Conservation (phyloP, 2,113 vertebrate species). For the human region GRCh38 chr17:6841501-6842000, state of each 20-base stretch:
- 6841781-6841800: neutral
- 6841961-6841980: slow-evolving; percentile 56
- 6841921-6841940: neutral
- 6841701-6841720: neutral
- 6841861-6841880: neutral
- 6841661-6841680: neutral
- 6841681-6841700: neutral
- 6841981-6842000: slow-evolving; percentile 28
- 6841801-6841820: neutral
- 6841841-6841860: neutral
- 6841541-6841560: neutral
- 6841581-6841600: slow-evolving; percentile 13
- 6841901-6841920: accelerated
- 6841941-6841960: neutral
- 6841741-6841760: neutral
- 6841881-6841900: neutral
- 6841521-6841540: neutral
- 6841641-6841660: neutral
- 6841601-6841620: neutral
- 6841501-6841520: neutral
- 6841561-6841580: neutral
- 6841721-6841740: neutral
- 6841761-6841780: neutral
- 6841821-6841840: neutral
- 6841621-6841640: neutral